These are phyloP conservation scores for Ganaspis brasiliensis DNA, from an alignment of 2,888 invertebrate genomes.

Conservation along the genomic window DNA sequence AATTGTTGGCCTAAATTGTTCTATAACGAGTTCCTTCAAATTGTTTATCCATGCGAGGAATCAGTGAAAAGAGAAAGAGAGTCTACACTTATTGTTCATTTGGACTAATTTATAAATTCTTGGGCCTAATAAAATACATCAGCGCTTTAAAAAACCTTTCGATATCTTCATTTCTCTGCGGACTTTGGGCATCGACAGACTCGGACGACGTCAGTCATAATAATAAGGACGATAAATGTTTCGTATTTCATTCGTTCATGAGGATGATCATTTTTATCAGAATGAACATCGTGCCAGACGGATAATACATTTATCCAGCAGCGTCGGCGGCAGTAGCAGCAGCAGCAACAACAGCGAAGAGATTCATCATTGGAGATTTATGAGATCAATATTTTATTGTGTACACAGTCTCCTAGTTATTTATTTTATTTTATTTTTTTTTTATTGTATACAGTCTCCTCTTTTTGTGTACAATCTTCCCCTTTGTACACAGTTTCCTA, in stretches of 20 bases:
- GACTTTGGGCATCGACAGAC: conserved; percentile 50
- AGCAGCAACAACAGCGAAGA: conserved; percentile 58
- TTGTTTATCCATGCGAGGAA: conserved; percentile 6
- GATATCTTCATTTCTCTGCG: not conserved
- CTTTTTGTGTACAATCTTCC: not conserved
- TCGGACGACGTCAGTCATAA: conserved; percentile 51
- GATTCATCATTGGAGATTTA: conserved; percentile 36
- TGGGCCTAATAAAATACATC: conserved; percentile 16
- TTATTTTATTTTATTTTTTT: too few relatives aligned
- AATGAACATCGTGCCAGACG: conserved; percentile 56
- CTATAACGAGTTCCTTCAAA: not conserved
- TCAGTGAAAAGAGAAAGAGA: conserved; percentile 15
- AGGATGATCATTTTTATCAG: conserved; percentile 44
- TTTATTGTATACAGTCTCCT: not conserved
- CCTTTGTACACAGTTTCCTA: too few relatives aligned
- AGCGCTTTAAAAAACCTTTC: conserved; percentile 28
- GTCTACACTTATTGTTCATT: conserved; percentile 36
- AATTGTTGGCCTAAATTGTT: not conserved
- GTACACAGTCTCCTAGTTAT: conserved; percentile 22
- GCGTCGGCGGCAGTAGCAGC: conserved; percentile 56
- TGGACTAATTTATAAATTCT: conserved; percentile 25
- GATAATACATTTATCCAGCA: conserved; percentile 50
- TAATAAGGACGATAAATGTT: conserved; percentile 51
- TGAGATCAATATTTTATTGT: not conserved
- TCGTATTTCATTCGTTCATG: conserved; percentile 30